Conservation (phyloP, 30 jellyfish, hydroid and myxozoan species). For the Aurelia sp. region DNA sequence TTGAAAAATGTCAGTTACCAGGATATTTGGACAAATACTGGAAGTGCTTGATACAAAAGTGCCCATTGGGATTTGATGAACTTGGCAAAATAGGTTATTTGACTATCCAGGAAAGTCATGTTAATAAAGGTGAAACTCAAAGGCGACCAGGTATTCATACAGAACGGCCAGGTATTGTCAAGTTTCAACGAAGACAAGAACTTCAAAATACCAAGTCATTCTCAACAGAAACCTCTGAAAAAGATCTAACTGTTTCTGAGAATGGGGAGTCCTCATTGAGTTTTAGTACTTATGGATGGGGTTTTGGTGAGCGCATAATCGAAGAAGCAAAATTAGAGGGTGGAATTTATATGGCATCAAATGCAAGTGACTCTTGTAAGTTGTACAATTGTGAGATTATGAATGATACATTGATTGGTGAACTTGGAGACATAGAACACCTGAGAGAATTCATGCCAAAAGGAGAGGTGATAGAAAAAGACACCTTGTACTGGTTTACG, state of each 20-base stretch:
- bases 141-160: conserved; percentile 79
- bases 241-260: background rate
- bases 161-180: conserved; percentile 62
- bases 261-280: background rate
- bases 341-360: conserved; percentile 74
- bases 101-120: conserved; percentile 69
- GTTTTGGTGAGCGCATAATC: conserved; percentile 7
- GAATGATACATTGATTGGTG: conserved; percentile 34
- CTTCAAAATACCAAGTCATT: background rate
- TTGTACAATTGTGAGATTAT: conserved; percentile 64
- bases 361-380: conserved; percentile 48
- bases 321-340: background rate
- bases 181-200: conserved; percentile 7
- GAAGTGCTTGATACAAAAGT: background rate
- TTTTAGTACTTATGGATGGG: conserved; percentile 11
- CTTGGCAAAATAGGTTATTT: conserved; percentile 54
- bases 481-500: conserved; percentile 61
- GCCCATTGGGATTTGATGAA: conserved; percentile 16
- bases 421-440: conserved; percentile 64
- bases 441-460: conserved; percentile 53
- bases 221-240: background rate
- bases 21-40: conserved; percentile 18
- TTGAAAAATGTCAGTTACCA: conserved; percentile 40
- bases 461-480: conserved; percentile 13
- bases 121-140: conserved; percentile 52